These are phyloP conservation scores for Ariopsis seemanni DNA, from an alignment of 2,113 vertebrate genomes.

Conservation along the genomic window DNA sequence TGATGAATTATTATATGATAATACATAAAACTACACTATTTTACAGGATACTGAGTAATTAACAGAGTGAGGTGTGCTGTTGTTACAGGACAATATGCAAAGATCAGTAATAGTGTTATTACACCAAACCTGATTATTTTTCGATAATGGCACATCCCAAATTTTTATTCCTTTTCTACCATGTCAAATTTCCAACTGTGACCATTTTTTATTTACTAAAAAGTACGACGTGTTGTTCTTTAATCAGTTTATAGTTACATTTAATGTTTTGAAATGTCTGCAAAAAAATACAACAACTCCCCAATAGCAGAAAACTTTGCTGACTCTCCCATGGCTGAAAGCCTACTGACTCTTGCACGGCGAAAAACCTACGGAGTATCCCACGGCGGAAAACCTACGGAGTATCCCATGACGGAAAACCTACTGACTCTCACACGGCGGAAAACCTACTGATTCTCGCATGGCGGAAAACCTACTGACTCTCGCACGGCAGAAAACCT, in stretches of 20 bases:
- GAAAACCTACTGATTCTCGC: neutral
- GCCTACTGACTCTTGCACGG: neutral
- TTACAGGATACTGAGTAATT: neutral
- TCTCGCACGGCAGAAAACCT: too few relatives aligned
- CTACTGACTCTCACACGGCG: neutral
- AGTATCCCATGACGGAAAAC: neutral
- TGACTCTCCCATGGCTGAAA: neutral
- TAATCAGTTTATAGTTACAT: neutral
- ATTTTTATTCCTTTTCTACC: neutral
- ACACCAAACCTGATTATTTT: neutral
- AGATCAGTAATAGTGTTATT: neutral
- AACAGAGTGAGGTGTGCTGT: neutral
- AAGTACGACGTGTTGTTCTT: too few relatives aligned
- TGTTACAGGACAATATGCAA: too few relatives aligned
- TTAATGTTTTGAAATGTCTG: neutral
- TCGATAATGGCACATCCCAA: neutral
- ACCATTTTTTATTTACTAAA: neutral
- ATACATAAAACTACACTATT: neutral
- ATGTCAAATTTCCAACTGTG: neutral
- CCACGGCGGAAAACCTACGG: neutral
- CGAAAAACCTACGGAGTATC: neutral
- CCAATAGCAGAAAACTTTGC: neutral
- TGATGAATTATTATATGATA: neutral
- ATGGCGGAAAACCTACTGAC: neutral
- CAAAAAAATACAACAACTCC: neutral